Conservation (phyloP, 2,797 vertebrate species). For the Cryptoprocta ferox region DNA sequence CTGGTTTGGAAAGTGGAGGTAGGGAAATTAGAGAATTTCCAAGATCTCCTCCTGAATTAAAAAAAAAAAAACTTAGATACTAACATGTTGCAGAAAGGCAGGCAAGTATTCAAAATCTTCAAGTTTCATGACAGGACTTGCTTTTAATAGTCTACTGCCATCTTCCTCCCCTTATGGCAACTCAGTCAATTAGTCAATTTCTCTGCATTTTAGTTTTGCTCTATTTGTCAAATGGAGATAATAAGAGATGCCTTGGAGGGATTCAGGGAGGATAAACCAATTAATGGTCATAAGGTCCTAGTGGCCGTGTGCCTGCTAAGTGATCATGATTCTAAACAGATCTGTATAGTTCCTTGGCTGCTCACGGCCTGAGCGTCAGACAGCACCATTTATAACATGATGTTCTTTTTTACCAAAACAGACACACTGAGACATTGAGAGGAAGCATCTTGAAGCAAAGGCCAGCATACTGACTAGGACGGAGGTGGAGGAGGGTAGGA, state of each 20-base stretch:
- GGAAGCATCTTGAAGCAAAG: neutral
- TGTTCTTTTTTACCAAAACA: slow-evolving; percentile 21
- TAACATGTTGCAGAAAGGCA: neutral
- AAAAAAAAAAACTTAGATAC: neutral
- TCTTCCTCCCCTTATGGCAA: slow-evolving; percentile 22
- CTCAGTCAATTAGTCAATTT: slow-evolving; percentile 69
- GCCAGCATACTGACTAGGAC: neutral
- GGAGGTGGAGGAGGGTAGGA: neutral
- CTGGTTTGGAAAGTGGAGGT: neutral
- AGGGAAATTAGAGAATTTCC: neutral
- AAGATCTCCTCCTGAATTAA: neutral
- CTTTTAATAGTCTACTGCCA: slow-evolving; percentile 28
- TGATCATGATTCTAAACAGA: slow-evolving; percentile 75
- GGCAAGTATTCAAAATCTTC: neutral
- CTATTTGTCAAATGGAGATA: slow-evolving; percentile 76
- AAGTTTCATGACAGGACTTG: neutral
- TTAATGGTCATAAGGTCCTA: slow-evolving; percentile 67
- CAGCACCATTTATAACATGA: slow-evolving; percentile 17
- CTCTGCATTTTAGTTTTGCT: slow-evolving; percentile 67
- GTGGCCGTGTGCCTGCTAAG: slow-evolving; percentile 57
- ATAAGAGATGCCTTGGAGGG: slow-evolving; percentile 71
- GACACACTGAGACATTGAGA: neutral
- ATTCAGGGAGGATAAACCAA: slow-evolving; percentile 73
- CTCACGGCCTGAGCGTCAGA: neutral
- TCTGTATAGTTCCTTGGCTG: neutral